These are phyloP conservation scores for Macropodus opercularis DNA, from an alignment of 2,797 vertebrate species.

Conservation along the genomic window DNA sequence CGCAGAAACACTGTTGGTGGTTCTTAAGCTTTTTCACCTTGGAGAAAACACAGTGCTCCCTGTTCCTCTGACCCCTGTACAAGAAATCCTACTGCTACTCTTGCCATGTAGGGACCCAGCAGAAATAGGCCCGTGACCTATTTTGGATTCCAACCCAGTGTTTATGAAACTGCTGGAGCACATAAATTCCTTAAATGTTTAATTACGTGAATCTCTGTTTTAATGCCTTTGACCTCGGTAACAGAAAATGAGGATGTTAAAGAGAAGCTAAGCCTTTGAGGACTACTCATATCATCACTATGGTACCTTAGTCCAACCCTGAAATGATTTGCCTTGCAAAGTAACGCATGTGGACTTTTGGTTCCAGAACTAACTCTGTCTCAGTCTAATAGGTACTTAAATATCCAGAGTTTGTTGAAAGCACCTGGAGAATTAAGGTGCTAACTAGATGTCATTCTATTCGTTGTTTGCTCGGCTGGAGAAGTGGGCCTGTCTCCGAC, in stretches of 20 bases:
- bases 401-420: constrained; percentile 36
- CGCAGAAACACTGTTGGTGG: constrained; percentile 65
- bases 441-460: constrained; percentile 43
- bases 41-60: constrained; percentile 33
- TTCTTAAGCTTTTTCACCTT: constrained; percentile 58
- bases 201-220: constrained; percentile 57
- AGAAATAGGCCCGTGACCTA: constrained; percentile 40
- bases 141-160: constrained; percentile 55
- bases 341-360: constrained; percentile 26
- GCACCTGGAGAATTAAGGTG: constrained; percentile 53
- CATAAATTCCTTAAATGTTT: constrained; percentile 59
- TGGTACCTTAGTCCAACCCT: constrained; percentile 50
- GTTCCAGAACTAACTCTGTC: constrained; percentile 34
- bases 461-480: constrained; percentile 60
- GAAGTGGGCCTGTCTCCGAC: constrained; percentile 46
- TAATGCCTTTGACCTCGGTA: constrained; percentile 60
- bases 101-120: constrained; percentile 58
- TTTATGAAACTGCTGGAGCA: constrained; percentile 66
- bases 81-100: constrained; percentile 52
- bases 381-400: constrained; percentile 45
- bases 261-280: constrained; percentile 57
- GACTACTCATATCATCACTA: constrained; percentile 55
- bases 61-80: constrained; percentile 40
- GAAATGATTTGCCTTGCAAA: constrained; percentile 3
- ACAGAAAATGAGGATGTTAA: constrained; percentile 49